Evolutionary conservation across 2,113 vertebrate genomes (phyloP).

Genomic region (Probosciger aterrimus): DNA sequence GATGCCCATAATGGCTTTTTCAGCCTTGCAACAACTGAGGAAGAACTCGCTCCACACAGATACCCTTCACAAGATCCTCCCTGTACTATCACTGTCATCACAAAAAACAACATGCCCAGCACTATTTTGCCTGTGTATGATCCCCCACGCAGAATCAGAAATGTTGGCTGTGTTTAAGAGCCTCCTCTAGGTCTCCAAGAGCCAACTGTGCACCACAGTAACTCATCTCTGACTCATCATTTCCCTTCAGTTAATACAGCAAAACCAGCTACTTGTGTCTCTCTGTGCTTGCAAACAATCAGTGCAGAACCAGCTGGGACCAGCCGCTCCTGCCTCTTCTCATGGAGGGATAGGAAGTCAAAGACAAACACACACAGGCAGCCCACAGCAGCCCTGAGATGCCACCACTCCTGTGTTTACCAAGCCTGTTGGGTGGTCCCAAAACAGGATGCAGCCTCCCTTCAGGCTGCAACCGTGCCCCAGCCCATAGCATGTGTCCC

Average conservation of each 20-base stretch:
- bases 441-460: neutral
- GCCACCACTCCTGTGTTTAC: neutral
- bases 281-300: neutral
- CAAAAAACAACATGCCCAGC: neutral
- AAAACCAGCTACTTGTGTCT: neutral
- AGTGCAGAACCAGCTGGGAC: neutral
- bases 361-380: neutral
- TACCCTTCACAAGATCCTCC: neutral
- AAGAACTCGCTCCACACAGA: neutral
- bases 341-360: neutral
- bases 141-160: neutral
- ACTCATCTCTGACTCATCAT: neutral
- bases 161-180: neutral
- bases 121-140: neutral
- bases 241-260: neutral
- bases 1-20: neutral
- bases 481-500: neutral
- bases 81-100: neutral
- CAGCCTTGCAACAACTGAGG: neutral
- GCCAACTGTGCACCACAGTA: neutral
- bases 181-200: neutral
- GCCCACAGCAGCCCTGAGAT: fast-evolving
- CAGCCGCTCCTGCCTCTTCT: neutral
- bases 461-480: neutral
- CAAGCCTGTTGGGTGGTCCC: neutral